Evolutionary conservation across 2,113 vertebrate genomes (phyloP), one percentile per base, ranked within the genome.

Genomic region (Cephalopholis sonnerati): DNA sequence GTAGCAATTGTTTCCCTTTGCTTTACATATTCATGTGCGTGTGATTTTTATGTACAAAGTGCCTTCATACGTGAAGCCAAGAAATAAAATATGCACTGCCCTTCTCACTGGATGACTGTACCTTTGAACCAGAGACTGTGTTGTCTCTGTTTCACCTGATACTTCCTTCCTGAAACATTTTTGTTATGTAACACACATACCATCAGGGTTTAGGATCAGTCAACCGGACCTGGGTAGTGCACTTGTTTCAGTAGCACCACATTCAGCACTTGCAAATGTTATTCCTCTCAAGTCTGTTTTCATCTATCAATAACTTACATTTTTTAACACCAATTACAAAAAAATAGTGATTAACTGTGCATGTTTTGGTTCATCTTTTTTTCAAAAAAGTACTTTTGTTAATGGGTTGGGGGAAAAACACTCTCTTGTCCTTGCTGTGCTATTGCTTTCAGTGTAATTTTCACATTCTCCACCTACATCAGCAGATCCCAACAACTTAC

Each of bases 1-100:
- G 70, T 57, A 77, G 85, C 77, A 86, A 88, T 76, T 86, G 89
- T 90, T 91, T 87, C 75, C 74, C 82, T 79, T 91, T 53, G 71
- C 76, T 91, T 87, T 80, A 89, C 74, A 87, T 76, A 89, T 86
- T 89, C 74, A 70, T 84, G 75, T 74, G 82, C 64, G 82, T 79
- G 74, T 54, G 61, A 79, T 81, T 82, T 82, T 48, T 18, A 54
- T 71, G 77, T 53, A 64, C 15, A 71, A 85, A 80, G 71, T 74
- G 3, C 66, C 73, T 83, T 72, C 36, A 72, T 74, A 62, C 55
- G 46, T 36, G 39, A 39, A 22, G 73, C 74, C 72, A 75, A 32
- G 39, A 77, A 75, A 62, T 70, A 66, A 73, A 83, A 75, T 50
- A 50, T 36, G 59, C 73, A 66, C 59, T 79, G 59, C 36, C 44